Base-by-base conservation (phyloP, 2,113 vertebrate species). In the Synodontis membranacea region DNA sequence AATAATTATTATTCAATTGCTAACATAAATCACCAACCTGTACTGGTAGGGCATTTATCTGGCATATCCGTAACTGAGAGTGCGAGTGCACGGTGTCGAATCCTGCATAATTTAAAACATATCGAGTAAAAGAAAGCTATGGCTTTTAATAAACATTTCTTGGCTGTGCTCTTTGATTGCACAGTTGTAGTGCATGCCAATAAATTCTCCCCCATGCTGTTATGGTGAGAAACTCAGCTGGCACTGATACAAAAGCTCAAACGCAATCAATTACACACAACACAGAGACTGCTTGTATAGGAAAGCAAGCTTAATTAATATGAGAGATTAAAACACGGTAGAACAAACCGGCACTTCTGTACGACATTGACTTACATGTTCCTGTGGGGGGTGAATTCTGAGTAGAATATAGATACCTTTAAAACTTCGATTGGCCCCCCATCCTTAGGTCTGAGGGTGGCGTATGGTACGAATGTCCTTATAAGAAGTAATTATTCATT, bases 231-330 rank as follows among this genome's bases (percentile, higher is more conserved):
- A 70, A 79, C 75, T 14, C 64, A 39, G 39, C 44, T 60, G 56
- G 54, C 46, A 70, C 56, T 74, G 28, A 74, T 60, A 82, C 28
- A 82, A 80, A 79, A 86, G 48, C 76, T 52, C 68, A 83, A 44
- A 83, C 52, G 19, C 68, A 82, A 76, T 86, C 62, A 86, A 82
- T 86, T 82, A 86, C 46, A n/a, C 9, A 82, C 42, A 82, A 82
- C 68, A 87, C 50, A 74, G 75, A 83, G 72, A 54, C 34, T 66
- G 80, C 31, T 52, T 83, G 70, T 66, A 66, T 87, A 34, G 60
- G 54, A 60, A 86, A 85, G 46, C 56, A 76, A 50, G 70, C 66
- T 74, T 83, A 87, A 87, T 83, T 87, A 64, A n/a, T 46, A 60
- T 50, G 52, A 62, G 31, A 87, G 70, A 83, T 87, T 76, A 87